Conservation (phyloP, 92 coral and sea anemone species). For the Actinernus sp. region DNA sequence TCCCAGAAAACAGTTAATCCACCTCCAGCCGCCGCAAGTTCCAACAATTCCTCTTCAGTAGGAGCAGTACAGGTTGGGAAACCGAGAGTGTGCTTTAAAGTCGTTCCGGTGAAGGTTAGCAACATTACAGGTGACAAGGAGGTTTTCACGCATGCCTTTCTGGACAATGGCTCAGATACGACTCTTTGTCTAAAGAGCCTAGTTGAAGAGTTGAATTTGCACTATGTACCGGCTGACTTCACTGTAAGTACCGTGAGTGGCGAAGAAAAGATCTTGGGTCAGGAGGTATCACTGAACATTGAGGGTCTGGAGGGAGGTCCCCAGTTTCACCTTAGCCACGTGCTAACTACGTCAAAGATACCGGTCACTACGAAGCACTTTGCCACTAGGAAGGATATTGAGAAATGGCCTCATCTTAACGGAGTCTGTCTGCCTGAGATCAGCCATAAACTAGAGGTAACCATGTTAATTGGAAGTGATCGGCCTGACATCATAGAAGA, state of each 20-base stretch:
- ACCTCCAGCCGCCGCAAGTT: constrained; percentile 15
- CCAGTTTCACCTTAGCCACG: constrained; percentile 41
- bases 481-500: too few species aligned
- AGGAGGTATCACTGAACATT: constrained; percentile 58
- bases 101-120: constrained; percentile 70
- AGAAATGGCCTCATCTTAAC: constrained; percentile 68
- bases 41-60: constrained; percentile 28
- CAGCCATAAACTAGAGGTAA: too few species aligned
- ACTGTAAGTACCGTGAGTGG: constrained; percentile 54
- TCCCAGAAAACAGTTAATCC: constrained; percentile 1
- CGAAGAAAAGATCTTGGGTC: constrained; percentile 37
- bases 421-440: constrained; percentile 53
- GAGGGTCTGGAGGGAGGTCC: constrained; percentile 58
- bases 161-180: too few species aligned
- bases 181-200: constrained; percentile 65
- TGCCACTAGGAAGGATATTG: constrained; percentile 57
- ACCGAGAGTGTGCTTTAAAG: constrained; percentile 68
- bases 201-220: constrained; percentile 40
- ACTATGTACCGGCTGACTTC: constrained; percentile 44
- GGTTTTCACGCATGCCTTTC: constrained; percentile 63
- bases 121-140: constrained; percentile 26
- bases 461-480: constrained; percentile 68
- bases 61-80: constrained; percentile 27
- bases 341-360: constrained; percentile 53
- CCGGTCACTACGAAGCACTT: constrained; percentile 56